These are phyloP conservation scores for Oligia fasciuncula DNA, from an alignment of 2,888 invertebrate genomes.

Conservation along the genomic window DNA sequence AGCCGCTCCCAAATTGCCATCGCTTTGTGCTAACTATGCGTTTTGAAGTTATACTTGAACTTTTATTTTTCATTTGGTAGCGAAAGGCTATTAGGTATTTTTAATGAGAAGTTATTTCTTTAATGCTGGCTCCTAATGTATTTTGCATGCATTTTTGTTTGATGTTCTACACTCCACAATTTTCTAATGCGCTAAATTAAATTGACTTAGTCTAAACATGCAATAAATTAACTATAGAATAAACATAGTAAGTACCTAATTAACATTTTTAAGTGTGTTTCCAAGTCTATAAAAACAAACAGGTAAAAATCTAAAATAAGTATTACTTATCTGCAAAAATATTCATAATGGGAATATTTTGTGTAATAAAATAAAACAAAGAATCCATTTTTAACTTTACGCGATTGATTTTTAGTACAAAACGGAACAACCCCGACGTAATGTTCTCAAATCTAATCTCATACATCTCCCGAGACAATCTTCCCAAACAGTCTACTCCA, in stretches of 20 bases:
- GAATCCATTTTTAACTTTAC: constrained; percentile 6
- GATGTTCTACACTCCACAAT: constrained; percentile 1
- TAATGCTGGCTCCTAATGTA: constrained; percentile 9
- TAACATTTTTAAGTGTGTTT: neutral
- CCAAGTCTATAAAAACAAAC: neutral
- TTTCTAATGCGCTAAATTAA: neutral
- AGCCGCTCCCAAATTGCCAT: constrained; percentile 61
- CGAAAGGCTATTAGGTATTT: constrained; percentile 49
- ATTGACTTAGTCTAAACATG: neutral
- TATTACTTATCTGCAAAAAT: too few relatives aligned
- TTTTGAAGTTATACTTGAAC: constrained; percentile 49
- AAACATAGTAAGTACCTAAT: too few relatives aligned
- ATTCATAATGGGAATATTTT: too few relatives aligned
- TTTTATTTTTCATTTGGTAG: constrained; percentile 52
- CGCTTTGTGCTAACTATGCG: constrained; percentile 57
- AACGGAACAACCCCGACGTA: constrained; percentile 41
- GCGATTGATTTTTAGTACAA: constrained; percentile 43
- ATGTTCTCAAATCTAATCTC: constrained; percentile 54
- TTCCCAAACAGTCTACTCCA: constrained; percentile 29
- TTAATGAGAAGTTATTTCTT: constrained; percentile 37
- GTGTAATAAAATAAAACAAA: neutral
- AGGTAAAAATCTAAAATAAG: neutral
- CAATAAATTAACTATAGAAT: neutral
- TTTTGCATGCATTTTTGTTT: constrained; percentile 19
- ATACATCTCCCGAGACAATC: constrained; percentile 54